Base-by-base conservation (phyloP, 2,113 vertebrate species). In the Tor tambroides region DNA sequence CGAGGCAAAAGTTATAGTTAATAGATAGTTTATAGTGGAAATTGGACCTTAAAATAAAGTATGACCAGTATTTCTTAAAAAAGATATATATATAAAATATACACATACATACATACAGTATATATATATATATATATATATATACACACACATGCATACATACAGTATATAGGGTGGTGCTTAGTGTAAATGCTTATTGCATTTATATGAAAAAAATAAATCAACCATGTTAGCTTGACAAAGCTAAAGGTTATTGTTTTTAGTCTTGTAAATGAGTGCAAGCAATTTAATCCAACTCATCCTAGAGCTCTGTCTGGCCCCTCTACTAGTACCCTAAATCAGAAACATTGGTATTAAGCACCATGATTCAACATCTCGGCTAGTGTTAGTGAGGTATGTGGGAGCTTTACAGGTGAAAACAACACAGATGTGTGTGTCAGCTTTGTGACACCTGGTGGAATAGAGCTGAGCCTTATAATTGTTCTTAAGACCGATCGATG, bases 401-500 rank as follows among this genome's bases (percentile, higher is more conserved):
- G 23, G 11, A 75, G 41, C 28, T 75, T 75, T 26, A 81, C 56
- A 85, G 84, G 46, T 88, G 79, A 77, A 71, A 74, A 23, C 35
- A 65, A 72, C 49, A 38, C 69, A 72, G 30, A 86, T 10, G 28
- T 17, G 17, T 41, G 67, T 84, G 80, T 84, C 61, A 83, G 54
- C 17, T 69, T 30, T 46, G 77, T 78, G 72, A 56, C 74, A 78
- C 74, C 69, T 88, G 80, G 51, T 76, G 46, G 74, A 85, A 84
- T 75, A 46, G 21, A 69, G 80, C 69, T 19, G 54, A 86, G 74
- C 49, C 80, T 72, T 88, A 63, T 84, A 82, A 84, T 82, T 86
- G 87, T 80, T 78, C 79, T 80, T 63, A 75, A 65, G 72, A 43
- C 11, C 75, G 49, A 88, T 90, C 82, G 21, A 87, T 88, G 69